Conservation (phyloP, 2,888 invertebrate species). For the Lasioglossum marginatum region DNA sequence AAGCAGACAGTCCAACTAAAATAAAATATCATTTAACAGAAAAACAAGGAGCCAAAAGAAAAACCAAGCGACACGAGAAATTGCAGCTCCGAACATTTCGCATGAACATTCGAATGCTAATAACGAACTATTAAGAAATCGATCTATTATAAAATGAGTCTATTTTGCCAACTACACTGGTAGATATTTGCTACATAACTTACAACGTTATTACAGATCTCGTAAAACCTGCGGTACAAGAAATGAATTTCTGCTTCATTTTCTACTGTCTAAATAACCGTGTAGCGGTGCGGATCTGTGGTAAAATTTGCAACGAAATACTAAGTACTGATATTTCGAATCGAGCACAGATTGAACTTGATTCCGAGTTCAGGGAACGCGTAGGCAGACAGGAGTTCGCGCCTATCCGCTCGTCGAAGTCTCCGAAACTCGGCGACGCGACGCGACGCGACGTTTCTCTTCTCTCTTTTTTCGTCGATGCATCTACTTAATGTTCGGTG, state of each 20-base stretch:
- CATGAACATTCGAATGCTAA: not conserved
- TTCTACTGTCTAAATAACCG: not conserved
- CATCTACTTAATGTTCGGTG: constrained; percentile 19
- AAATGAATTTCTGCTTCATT: not conserved
- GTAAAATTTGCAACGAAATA: not conserved
- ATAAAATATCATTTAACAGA: not conserved
- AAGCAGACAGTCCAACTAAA: not conserved
- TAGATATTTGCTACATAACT: not conserved
- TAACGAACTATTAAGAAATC: not conserved
- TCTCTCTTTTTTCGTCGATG: not conserved
- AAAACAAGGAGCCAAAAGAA: not conserved
- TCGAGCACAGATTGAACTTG: constrained; percentile 2
- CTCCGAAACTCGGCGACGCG: constrained; percentile 2
- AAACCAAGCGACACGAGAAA: not conserved
- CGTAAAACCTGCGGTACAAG: not conserved
- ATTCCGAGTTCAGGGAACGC: not conserved
- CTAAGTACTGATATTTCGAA: not conserved
- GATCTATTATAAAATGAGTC: not conserved
- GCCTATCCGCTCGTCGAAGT: constrained; percentile 32
- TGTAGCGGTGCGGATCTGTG: not conserved
- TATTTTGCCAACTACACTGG: not conserved
- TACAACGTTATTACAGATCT: not conserved
- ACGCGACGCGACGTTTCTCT: not conserved
- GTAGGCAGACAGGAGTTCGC: not conserved
- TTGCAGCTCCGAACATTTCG: not conserved